These are phyloP conservation scores for Listrodromus nycthemerus DNA, from an alignment of 2,888 invertebrate species.

Conservation along the genomic window DNA sequence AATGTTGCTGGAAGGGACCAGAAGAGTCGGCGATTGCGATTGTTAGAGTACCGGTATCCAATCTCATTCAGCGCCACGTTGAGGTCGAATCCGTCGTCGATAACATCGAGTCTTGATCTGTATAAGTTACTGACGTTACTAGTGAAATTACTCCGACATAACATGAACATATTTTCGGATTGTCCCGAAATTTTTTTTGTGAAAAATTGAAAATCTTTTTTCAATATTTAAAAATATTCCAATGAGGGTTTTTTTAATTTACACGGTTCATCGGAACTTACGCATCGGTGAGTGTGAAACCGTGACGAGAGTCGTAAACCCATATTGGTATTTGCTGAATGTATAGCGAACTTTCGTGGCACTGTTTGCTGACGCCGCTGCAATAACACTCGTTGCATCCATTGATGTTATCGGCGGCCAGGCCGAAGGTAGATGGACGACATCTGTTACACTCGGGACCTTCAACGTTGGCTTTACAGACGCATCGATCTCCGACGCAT, in stretches of 20 bases:
- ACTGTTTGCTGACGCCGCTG: conserved; percentile 91
- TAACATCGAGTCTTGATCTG: conserved; percentile 83
- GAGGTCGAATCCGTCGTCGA: conserved; percentile 85
- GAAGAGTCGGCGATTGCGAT: conserved; percentile 86
- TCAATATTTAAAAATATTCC: no score
- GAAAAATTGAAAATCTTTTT: no score
- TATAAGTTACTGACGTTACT: neutral
- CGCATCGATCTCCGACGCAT: conserved; percentile 87
- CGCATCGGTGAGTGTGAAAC: conserved; percentile 88
- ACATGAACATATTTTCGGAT: no score
- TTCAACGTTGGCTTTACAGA: conserved; percentile 91
- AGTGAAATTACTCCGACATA: neutral
- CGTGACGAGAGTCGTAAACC: conserved; percentile 86
- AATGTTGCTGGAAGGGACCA: conserved; percentile 90
- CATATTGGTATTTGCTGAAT: conserved; percentile 89
- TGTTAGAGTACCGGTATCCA: conserved; percentile 86
- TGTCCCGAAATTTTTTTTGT: no score
- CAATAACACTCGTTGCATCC: conserved; percentile 96
- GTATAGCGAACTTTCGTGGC: conserved; percentile 89
- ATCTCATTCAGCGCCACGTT: conserved; percentile 88
- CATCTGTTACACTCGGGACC: conserved; percentile 93
- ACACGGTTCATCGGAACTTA: conserved; percentile 73
- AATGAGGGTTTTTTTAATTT: neutral
- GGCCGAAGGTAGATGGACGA: conserved; percentile 91
- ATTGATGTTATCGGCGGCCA: conserved; percentile 88